Conservation (phyloP, 2,113 vertebrate genomes). For the Calcarius ornatus region DNA sequence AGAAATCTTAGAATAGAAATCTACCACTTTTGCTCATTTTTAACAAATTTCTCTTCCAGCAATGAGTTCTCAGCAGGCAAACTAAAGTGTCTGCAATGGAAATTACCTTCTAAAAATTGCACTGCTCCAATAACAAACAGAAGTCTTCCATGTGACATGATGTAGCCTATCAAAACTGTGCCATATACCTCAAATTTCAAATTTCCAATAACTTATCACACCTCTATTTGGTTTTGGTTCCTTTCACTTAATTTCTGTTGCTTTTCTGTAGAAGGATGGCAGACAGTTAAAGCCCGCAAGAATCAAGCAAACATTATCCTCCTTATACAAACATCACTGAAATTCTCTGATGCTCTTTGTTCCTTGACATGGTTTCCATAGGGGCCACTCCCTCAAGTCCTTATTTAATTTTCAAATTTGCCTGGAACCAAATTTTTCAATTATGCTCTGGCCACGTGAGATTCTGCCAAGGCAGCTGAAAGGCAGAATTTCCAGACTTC, state of each 20-base stretch:
- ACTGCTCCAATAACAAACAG: not conserved
- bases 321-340: conserved; percentile 43
- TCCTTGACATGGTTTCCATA: not conserved
- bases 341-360: conserved; percentile 41
- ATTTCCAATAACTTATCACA: not conserved
- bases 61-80: not conserved
- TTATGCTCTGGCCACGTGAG: not conserved
- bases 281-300: conserved; percentile 3
- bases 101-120: not conserved
- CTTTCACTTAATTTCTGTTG: conserved; percentile 24
- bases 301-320: conserved; percentile 43
- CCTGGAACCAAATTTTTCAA: conserved; percentile 37
- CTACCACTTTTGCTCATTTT: not conserved
- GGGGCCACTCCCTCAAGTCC: conserved; percentile 17
- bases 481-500: not conserved
- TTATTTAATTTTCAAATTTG: conserved; percentile 54
- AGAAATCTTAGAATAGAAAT: not conserved
- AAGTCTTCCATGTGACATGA: not conserved
- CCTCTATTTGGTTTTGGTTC: not conserved
- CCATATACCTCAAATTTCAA: not conserved
- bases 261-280: not conserved
- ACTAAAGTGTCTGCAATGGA: not conserved
- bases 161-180: not conserved
- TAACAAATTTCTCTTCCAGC: not conserved
- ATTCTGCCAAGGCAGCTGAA: not conserved